Percentiles rank a stretch among this genome's conserved stretches.
Evolutionary conservation across 2,888 invertebrate genomes (phyloP).

Genomic region (Drosophila sordidula): DNA sequence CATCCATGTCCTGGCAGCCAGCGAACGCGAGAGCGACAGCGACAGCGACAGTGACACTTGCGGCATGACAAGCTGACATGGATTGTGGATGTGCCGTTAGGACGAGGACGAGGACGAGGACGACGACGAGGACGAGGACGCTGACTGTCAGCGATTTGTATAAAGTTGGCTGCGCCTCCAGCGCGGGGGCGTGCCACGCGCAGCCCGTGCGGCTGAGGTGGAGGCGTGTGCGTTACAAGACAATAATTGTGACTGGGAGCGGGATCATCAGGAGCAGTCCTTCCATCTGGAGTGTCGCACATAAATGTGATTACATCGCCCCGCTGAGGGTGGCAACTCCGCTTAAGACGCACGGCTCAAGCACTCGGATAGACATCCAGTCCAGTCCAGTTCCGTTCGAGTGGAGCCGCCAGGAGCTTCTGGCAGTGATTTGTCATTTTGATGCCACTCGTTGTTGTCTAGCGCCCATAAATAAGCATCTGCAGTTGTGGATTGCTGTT

Average conservation of each 20-base stretch:
- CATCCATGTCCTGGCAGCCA: constrained; percentile 21
- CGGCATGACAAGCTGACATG: constrained; percentile 57
- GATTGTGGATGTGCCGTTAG: constrained; percentile 33
- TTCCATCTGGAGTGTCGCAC: constrained; percentile 64
- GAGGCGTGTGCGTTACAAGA: constrained; percentile 65
- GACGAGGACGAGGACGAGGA: constrained; percentile 6
- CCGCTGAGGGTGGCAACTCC: constrained; percentile 14
- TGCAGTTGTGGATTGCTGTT: constrained; percentile 40
- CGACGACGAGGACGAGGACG: not conserved
- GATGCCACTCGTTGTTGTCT: constrained; percentile 49
- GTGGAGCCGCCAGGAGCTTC: constrained; percentile 13
- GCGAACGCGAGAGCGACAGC: not conserved
- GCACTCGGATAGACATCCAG: not conserved
- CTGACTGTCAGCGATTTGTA: constrained; percentile 68
- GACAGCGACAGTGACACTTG: constrained; percentile 54
- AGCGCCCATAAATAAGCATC: constrained; percentile 67
- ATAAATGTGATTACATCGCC: constrained; percentile 76
- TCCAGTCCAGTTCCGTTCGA: constrained; percentile 1
- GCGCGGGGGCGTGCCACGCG: constrained; percentile 13
- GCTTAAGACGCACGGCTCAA: constrained; percentile 14
- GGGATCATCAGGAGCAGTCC: constrained; percentile 5
- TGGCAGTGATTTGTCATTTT: constrained; percentile 74
- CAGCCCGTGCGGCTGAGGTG: not conserved
- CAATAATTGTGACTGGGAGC: constrained; percentile 66
- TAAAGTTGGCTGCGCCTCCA: constrained; percentile 44